phyloP scores from a whole-genome alignment of 2,113 vertebrate genomes.

The Alethe diademata region DNA sequence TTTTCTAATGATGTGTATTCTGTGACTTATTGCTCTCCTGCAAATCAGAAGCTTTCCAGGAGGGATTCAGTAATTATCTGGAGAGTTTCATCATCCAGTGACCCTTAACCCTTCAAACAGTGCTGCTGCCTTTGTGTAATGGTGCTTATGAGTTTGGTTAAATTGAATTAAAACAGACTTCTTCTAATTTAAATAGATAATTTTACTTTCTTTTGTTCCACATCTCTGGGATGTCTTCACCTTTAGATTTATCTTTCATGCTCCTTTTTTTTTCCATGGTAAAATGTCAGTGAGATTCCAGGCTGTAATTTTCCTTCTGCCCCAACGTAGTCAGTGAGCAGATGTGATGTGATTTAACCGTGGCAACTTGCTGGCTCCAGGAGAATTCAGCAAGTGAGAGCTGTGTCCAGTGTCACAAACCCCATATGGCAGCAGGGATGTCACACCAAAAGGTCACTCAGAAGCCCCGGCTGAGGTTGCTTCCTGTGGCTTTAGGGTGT shows the following conservation, averaged over 20 bases:
- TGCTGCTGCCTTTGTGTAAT: not conserved
- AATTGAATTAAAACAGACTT: not conserved
- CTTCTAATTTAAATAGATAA: not conserved
- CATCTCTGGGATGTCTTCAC: not conserved
- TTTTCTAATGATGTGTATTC: not conserved
- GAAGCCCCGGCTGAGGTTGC: not conserved
- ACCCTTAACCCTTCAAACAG: not conserved
- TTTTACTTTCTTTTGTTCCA: not conserved
- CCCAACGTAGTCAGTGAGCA: not conserved
- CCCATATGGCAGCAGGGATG: not conserved
- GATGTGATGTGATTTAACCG: not conserved
- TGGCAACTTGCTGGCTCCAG: not conserved
- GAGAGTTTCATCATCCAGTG: not conserved
- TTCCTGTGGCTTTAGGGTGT: not conserved
- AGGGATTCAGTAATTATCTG: not conserved
- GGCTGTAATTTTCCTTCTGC: not conserved
- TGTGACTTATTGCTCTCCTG: not conserved
- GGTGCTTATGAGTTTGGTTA: not conserved
- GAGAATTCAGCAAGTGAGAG: not conserved
- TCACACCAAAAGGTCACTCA: not conserved
- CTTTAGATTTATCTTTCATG: not conserved
- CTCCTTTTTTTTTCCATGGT: not conserved
- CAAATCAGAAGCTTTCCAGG: not conserved
- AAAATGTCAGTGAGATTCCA: not conserved
- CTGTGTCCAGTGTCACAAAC: not conserved